A percentile compares a stretch with the other conserved stretches of the same genome.
Conservation (phyloP, 2,888 invertebrate species). For the Eupithecia tripunctaria region DNA sequence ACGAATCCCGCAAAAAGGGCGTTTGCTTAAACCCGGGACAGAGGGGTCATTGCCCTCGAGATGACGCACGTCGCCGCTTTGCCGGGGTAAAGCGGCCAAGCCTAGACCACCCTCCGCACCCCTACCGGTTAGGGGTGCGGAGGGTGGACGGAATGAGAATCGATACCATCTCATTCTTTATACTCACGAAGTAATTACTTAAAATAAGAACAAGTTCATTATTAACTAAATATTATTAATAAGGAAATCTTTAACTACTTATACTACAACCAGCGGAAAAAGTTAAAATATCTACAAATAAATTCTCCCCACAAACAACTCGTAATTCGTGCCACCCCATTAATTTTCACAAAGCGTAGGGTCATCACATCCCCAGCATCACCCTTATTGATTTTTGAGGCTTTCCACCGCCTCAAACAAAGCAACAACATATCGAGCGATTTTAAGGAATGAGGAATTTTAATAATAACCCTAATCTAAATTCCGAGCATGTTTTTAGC, state of each 20-base stretch:
- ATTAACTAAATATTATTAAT: background rate
- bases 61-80: background rate
- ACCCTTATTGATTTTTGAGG: background rate
- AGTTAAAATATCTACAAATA: background rate
- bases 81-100: background rate
- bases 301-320: background rate
- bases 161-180: background rate
- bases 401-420: background rate
- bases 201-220: background rate
- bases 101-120: background rate
- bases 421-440: background rate
- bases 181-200: background rate
- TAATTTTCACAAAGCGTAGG: background rate
- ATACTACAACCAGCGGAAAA: background rate
- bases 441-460: background rate
- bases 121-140: no score
- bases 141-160: background rate
- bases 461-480: background rate
- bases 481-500: background rate
- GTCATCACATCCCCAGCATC: background rate
- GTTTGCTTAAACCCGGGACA: background rate
- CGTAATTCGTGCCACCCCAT: background rate
- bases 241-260: background rate
- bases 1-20: background rate
- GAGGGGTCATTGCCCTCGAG: slow-evolving; percentile 2